These are phyloP conservation scores for Channa maculata DNA, from an alignment of 2,113 vertebrate species.

Conservation along the genomic window DNA sequence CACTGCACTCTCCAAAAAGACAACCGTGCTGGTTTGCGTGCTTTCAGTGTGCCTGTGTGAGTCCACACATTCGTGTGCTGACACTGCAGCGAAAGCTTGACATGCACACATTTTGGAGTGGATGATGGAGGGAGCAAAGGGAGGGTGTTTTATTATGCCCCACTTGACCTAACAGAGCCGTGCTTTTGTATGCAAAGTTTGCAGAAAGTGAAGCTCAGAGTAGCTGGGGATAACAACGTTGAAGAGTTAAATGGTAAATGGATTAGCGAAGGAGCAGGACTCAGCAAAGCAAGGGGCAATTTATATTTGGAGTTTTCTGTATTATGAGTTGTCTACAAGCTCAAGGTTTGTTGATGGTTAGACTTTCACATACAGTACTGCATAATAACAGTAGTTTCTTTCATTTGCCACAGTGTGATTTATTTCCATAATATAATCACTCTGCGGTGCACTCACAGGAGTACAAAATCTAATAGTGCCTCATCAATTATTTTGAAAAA, in stretches of 20 bases:
- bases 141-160: slow-evolving; percentile 33
- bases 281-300: slow-evolving; percentile 16
- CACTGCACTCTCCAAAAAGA: background rate
- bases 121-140: slow-evolving; percentile 30
- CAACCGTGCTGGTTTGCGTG: background rate
- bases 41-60: background rate
- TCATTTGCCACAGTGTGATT: slow-evolving; percentile 38
- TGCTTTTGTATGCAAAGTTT: slow-evolving; percentile 24
- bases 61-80: slow-evolving; percentile 8
- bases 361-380: slow-evolving; percentile 1
- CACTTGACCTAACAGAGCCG: slow-evolving; percentile 23
- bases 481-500: slow-evolving; percentile 50
- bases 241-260: slow-evolving; percentile 6
- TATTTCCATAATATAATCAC: slow-evolving; percentile 46
- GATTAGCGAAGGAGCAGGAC: slow-evolving; percentile 25
- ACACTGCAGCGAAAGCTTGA: slow-evolving; percentile 31
- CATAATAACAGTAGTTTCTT: slow-evolving; percentile 11
- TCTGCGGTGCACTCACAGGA: slow-evolving; percentile 34
- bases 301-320: slow-evolving; percentile 11
- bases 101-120: slow-evolving; percentile 21
- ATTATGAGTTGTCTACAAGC: background rate
- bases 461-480: slow-evolving; percentile 39
- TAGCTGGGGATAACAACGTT: background rate
- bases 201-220: background rate
- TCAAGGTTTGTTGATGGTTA: slow-evolving; percentile 8